Conservation (phyloP, 2,797 vertebrate genomes). For the Coccyzus lansbergi region DNA sequence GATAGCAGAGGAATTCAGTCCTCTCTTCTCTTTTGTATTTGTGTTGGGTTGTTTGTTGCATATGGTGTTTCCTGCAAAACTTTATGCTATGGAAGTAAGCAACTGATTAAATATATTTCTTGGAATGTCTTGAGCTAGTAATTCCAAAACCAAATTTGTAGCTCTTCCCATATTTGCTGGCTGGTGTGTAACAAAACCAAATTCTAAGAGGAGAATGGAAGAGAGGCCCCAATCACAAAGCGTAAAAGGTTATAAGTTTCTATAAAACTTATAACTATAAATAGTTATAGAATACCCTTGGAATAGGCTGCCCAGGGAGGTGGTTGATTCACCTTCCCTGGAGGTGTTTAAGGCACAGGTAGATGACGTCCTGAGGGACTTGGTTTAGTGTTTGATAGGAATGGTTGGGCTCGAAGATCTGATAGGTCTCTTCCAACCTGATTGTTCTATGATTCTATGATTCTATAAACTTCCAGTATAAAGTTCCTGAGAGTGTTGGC, state of each 20-base stretch:
- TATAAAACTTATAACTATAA: too few relatives aligned
- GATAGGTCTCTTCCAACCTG: too few relatives aligned
- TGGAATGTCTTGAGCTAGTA: background rate
- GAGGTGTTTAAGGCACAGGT: too few relatives aligned
- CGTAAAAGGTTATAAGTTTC: background rate
- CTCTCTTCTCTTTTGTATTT: background rate
- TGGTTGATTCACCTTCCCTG: too few relatives aligned
- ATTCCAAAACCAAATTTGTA: background rate
- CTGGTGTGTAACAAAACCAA: background rate
- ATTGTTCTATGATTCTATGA: too few relatives aligned
- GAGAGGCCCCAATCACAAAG: background rate
- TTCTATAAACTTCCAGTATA: too few relatives aligned
- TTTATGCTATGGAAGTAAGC: background rate
- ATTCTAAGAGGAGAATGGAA: background rate
- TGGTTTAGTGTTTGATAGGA: too few relatives aligned
- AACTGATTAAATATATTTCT: background rate
- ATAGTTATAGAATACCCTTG: too few relatives aligned
- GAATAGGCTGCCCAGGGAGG: too few relatives aligned
- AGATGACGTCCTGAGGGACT: too few relatives aligned
- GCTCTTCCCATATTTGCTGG: background rate
- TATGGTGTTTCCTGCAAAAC: background rate
- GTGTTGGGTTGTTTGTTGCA: background rate
- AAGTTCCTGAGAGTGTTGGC: background rate
- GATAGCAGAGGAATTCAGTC: background rate
- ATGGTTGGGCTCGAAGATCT: too few relatives aligned